phyloP scores from a whole-genome alignment of 2,113 vertebrate species.

The Coryphaenoides rupestris region DNA sequence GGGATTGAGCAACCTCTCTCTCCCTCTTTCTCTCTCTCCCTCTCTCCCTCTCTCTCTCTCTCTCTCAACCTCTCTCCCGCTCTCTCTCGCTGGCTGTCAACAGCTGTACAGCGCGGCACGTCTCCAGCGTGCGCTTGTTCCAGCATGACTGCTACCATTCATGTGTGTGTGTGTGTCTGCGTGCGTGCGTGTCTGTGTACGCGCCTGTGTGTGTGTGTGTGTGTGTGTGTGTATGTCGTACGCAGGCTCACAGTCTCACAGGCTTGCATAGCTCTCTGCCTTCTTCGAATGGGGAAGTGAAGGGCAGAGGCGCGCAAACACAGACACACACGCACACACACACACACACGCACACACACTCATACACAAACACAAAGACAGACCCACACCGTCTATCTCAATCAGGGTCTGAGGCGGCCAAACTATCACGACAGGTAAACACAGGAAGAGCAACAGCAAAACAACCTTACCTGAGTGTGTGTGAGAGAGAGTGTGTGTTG shows the following conservation, averaged over 20 bases:
- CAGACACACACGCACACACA: neutral
- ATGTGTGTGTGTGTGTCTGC: conserved; percentile 18
- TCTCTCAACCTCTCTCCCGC: too few species aligned
- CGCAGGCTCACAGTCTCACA: too few species aligned
- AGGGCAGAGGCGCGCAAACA: conserved; percentile 20
- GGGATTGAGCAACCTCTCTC: conserved; percentile 48
- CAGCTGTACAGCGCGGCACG: conserved; percentile 38
- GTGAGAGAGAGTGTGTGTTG: neutral
- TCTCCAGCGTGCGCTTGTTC: conserved; percentile 52
- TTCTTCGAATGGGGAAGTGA: too few species aligned
- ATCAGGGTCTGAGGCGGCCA: too few species aligned
- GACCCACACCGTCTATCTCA: too few species aligned
- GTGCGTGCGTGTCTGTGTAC: neutral
- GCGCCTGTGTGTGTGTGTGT: neutral
- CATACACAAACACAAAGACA: too few species aligned
- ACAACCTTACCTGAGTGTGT: conserved; percentile 60
- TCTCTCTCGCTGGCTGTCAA: conserved; percentile 12
- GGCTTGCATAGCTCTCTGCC: too few species aligned
- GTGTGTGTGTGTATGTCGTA: conserved; percentile 42
- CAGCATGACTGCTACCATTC: conserved; percentile 39
- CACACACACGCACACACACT: conserved; percentile 1
- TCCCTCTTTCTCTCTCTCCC: too few species aligned
- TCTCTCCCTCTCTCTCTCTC: too few species aligned
- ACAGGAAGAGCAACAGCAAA: conserved; percentile 26
- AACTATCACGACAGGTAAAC: neutral